Evolutionary conservation across 35 echinoderm and acorn worm genomes (phyloP).

Genomic region (Ptychodera flava): DNA sequence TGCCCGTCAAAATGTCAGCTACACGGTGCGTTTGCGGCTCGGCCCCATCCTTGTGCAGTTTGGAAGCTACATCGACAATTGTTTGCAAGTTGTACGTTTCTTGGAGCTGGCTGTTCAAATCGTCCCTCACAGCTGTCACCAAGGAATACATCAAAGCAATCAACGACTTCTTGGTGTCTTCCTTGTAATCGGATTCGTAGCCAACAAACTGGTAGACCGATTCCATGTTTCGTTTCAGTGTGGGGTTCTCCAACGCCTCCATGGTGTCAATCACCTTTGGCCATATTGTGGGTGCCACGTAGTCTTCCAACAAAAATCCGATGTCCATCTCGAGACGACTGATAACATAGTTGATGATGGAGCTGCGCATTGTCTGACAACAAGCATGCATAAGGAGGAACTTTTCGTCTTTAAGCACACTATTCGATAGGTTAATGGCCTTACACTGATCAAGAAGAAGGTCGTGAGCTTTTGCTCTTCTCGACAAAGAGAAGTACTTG

Average conservation of each 20-base stretch:
- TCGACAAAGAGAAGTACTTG: no score
- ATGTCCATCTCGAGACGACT: background rate
- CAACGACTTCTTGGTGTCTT: background rate
- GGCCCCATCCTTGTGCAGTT: background rate
- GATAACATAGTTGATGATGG: background rate
- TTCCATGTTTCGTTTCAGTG: background rate
- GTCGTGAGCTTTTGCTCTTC: background rate
- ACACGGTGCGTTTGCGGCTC: background rate
- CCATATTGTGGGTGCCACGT: background rate
- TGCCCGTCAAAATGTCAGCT: background rate
- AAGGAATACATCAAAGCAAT: background rate
- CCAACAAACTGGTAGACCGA: background rate
- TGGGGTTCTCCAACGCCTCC: background rate
- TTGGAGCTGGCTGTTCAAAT: background rate
- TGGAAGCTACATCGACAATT: background rate
- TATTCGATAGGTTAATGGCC: background rate
- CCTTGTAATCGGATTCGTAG: background rate
- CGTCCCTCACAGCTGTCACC: background rate
- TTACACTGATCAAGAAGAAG: background rate
- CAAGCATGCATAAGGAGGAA: background rate
- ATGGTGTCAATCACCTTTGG: background rate
- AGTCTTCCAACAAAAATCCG: background rate
- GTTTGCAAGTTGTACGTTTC: background rate
- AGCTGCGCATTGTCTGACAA: background rate
- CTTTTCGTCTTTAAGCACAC: background rate